Evolutionary conservation across 2,113 vertebrate genomes (phyloP), one percentile per base, ranked within the genome.

Genomic region (Mus spicilegus): DNA sequence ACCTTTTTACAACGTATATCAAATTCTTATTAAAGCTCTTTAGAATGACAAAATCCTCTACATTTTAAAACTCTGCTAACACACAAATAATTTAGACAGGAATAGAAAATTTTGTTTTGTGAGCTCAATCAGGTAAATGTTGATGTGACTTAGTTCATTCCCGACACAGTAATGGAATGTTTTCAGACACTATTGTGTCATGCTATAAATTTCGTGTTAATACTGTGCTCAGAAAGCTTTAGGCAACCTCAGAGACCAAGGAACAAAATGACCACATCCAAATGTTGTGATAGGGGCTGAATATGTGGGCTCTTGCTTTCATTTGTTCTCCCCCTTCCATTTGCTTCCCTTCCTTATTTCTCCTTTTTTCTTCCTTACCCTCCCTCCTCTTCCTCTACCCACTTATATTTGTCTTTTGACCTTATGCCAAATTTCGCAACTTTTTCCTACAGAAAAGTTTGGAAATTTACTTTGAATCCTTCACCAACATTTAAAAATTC

Each of bases 31-130:
- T 80, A 36, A 75, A 80, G 11, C 46, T 78, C 22, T 39, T 36
- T 22, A 89, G 69, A 93, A 75, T 89, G 39, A 69, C 20, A 78
- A 24, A 84, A 26, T 72, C 61, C 72, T 49, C 49, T 28, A 36
- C 14, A 13, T 61, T 72, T 94, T 87, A 16, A 81, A 89, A 77
- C 11, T 69, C 10, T 28, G 82, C 42, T 67, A 85, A 86, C 58
- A 42, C 65, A 88, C 56, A 89, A 87, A 81, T 81, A 93, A 93
- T 87, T 28, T 9, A 56, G 88, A 86, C 46, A n/a, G 61, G n/a
- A 10, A 54, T 16, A 67, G 36, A 46, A 87, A 93, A 94, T 67
- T 94, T 4, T 82, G 36, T 49, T 80, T 81, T 63, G 2, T 90
- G 20, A 85, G 30, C 26, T 51, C 8, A n/a, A n/a, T 89, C 12